Base-by-base conservation (phyloP, 2,888 invertebrate species). In the Chrysodeixis includens region DNA sequence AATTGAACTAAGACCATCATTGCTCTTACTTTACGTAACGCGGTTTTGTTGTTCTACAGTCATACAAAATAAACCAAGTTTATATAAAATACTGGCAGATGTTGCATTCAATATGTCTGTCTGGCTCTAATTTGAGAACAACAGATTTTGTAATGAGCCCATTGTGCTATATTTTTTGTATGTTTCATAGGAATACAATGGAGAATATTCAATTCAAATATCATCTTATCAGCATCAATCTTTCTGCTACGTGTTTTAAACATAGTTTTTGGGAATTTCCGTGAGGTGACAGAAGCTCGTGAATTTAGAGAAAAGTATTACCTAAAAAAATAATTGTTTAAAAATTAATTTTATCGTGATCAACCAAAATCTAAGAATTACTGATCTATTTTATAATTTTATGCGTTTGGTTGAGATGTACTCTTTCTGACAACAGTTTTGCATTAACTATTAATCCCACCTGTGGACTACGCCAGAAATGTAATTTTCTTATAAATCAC, bases 211-310 rank as follows among this genome's bases (percentile, higher is more conserved):
- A 40, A 40, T 40, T 40, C 40, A 40, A 40, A 40, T 40, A 40
- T 40, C 40, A 40, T 40, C 40, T 40, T 40, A 40, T 40, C 40
- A 40, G n/a, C n/a, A 40, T 40, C n/a, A 40, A 40, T 40, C 40
- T 40, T n/a, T 40, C n/a, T 40, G 6, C n/a, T n/a, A n/a, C n/a
- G 2, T 40, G n/a, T 4, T n/a, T n/a, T n/a, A 40, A n/a, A 5
- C n/a, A 0, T 4, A n/a, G 6, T 40, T n/a, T 40, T n/a, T n/a
- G 40, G 40, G 40, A 40, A n/a, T 40, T 40, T 40, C 40, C 40
- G n/a, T n/a, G 14, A 12, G 12, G 40, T n/a, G n/a, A n/a, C n/a
- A n/a, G 40, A 40, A 5, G n/a, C n/a, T 40, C 7, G 5, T 40
- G 14, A 40, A 40, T 7, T 40, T 14, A 40, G 14, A 40, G 40